phyloP scores from a whole-genome alignment of 2,888 invertebrate species.

The Mythimna lalbum region DNA sequence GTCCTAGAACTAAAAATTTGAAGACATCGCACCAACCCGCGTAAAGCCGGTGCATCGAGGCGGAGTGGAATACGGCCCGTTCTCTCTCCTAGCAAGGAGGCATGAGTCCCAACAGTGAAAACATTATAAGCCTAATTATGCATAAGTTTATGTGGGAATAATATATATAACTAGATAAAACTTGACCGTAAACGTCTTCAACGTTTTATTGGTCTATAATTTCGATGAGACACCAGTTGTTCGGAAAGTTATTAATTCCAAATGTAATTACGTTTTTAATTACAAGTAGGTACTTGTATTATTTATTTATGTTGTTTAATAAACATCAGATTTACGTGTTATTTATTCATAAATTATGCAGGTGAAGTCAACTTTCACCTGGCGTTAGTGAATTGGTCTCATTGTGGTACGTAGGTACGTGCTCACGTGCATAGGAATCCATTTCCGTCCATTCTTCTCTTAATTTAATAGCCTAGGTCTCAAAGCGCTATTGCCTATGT shows the following conservation, averaged over 20 bases:
- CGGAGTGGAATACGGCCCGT: too few relatives aligned
- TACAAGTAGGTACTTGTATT: not conserved
- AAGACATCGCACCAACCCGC: too few relatives aligned
- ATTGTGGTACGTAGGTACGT: constrained; percentile 16
- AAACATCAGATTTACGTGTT: constrained; percentile 12
- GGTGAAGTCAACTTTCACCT: constrained; percentile 34
- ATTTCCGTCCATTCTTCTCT: constrained; percentile 60
- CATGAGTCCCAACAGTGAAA: too few relatives aligned
- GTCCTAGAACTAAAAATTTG: too few relatives aligned
- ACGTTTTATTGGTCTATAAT: not conserved
- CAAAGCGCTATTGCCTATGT: constrained; percentile 5
- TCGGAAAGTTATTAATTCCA: not conserved
- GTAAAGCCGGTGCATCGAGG: too few relatives aligned
- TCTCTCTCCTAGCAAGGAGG: too few relatives aligned
- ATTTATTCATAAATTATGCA: constrained; percentile 25
- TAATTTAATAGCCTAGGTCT: constrained; percentile 43
- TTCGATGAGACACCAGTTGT: not conserved
- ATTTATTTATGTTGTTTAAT: constrained; percentile 19
- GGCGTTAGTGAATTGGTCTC: constrained; percentile 24
- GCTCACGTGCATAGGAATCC: constrained; percentile 32
- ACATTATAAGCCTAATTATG: too few relatives aligned
- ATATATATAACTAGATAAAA: not conserved
- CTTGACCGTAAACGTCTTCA: not conserved
- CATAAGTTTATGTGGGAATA: too few relatives aligned
- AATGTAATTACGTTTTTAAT: constrained; percentile 15